These are phyloP conservation scores for Odocoileus hemionus DNA, from an alignment of 2,113 vertebrate species.

Conservation along the genomic window DNA sequence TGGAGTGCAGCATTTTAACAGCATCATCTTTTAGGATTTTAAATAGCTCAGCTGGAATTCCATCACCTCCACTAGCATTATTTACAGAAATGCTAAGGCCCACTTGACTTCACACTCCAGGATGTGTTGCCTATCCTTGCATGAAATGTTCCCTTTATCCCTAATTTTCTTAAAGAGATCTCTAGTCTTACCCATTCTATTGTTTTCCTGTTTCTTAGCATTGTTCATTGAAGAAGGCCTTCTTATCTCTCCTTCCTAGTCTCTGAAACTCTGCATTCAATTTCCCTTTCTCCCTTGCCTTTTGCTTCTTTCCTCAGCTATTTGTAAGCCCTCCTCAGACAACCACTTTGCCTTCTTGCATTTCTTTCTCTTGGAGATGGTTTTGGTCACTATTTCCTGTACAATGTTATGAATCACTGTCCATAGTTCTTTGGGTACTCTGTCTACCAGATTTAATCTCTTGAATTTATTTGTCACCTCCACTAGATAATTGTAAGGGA, in stretches of 20 bases:
- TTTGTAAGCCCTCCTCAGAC: not conserved
- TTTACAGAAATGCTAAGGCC: not conserved
- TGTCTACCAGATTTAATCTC: not conserved
- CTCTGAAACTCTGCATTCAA: not conserved
- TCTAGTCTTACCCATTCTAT: not conserved
- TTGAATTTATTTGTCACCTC: not conserved
- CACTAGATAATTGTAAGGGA: not conserved
- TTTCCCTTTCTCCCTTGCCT: not conserved
- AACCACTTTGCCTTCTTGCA: not conserved
- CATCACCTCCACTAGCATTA: not conserved
- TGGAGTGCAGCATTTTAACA: not conserved
- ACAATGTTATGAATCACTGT: not conserved
- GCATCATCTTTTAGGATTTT: not conserved
- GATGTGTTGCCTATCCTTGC: not conserved
- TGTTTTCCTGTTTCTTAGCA: not conserved
- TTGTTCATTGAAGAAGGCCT: not conserved
- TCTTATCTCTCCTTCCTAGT: not conserved
- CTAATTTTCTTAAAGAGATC: not conserved
- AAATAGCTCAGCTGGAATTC: not conserved
- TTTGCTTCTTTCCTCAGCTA: not conserved
- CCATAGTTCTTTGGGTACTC: not conserved
- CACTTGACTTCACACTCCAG: not conserved
- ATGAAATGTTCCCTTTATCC: not conserved
- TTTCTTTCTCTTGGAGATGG: not conserved
- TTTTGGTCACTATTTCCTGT: not conserved